Base-by-base conservation (phyloP, 2,888 invertebrate genomes). In the Acleris emargana region DNA sequence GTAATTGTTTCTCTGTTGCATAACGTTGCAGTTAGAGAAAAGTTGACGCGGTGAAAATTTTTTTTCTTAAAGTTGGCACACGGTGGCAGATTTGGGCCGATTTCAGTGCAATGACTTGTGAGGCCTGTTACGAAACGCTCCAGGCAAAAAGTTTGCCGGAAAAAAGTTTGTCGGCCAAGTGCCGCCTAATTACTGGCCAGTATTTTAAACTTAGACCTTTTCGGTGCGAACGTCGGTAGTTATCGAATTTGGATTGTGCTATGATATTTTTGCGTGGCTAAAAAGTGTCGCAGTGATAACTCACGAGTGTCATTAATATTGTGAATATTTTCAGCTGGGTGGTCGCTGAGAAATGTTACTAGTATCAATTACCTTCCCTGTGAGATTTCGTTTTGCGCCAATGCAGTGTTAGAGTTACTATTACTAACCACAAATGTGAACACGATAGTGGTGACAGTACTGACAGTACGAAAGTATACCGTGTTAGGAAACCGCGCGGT, bases 351-450 rank as follows among this genome's bases (percentile, higher is more conserved):
- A 88, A 88, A 86, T 87, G 81, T 79, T 79, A 79, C 80, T 79
- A 77, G 86, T 88, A 86, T 88, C 84, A 73, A 83, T 89, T 89
- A 87, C 88, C 85, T 89, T 88, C 86, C 88, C 83, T 81, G 81
- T 89, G 88, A 83, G 83, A 87, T 87, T 84, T 83, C 82, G 81
- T 80, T 86, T 85, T 82, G 80, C 81, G 81, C 80, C 77, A 81
- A 88, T 88, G 88, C 82, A 81, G 82, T 85, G 87, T 87, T 89
- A 82, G 85, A 86, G 79, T 90, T 89, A 89, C 89, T 83, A 86
- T 90, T 89, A 89, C 89, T 83, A 86, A 91, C 91, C 91, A 86
- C 91, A 91, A 88, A 38, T 38, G 87, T 87, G 87, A 86, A 89
- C 87, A 80, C 84, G 88, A 89, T 89, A 82, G 78, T 79, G 77